A percentile compares a stretch with the other conserved stretches of the same genome.
Evolutionary conservation across 2,797 vertebrate species (phyloP).

Genomic region (Ara ararauna): DNA sequence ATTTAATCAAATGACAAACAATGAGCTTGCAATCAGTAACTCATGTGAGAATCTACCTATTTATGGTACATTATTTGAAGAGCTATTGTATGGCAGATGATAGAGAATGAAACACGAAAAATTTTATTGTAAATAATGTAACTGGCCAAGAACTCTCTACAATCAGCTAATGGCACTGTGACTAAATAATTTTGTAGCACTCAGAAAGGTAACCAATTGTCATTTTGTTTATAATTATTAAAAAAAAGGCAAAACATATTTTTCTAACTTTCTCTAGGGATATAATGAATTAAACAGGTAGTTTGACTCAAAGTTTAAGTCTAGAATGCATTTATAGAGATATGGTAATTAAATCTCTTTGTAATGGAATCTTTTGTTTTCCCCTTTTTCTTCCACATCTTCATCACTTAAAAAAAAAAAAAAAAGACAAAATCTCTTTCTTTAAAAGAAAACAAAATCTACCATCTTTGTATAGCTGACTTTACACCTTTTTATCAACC

Average conservation of each 20-base stretch:
- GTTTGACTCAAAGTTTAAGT: not conserved
- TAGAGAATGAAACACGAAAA: not conserved
- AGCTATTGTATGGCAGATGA: not conserved
- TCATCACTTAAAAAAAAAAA: not conserved
- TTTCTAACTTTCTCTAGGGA: not conserved
- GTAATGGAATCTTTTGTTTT: not conserved
- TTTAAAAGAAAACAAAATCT: not conserved
- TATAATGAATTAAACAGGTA: not conserved
- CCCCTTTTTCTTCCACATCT: not conserved
- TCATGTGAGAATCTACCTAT: not conserved
- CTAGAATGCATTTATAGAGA: not conserved
- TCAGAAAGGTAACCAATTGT: not conserved
- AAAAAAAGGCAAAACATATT: not conserved
- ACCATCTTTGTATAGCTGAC: not conserved
- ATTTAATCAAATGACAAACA: slow-evolving; percentile 27
- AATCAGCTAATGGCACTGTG: not conserved
- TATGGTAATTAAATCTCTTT: not conserved
- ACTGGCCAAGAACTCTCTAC: not conserved
- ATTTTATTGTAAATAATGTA: not conserved
- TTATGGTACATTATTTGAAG: not conserved
- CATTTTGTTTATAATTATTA: not conserved
- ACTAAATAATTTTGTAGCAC: not conserved
- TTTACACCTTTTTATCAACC: not conserved
- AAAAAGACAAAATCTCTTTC: not conserved
- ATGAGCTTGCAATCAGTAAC: not conserved